These are phyloP conservation scores for Phorcus lineatus DNA, from an alignment of 2,888 invertebrate genomes.

Conservation along the genomic window DNA sequence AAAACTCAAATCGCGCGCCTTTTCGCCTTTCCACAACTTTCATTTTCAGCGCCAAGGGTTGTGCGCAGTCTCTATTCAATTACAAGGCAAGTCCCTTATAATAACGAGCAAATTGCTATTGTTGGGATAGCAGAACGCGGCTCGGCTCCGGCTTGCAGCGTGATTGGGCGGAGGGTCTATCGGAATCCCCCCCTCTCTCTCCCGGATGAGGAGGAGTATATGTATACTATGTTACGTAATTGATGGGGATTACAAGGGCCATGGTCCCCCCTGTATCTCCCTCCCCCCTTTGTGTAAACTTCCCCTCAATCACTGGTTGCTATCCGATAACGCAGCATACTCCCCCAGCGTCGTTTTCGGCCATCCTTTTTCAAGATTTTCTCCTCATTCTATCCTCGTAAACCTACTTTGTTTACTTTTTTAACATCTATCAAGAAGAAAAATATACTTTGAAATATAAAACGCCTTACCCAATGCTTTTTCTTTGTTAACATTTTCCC, in stretches of 20 bases:
- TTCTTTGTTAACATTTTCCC: background rate
- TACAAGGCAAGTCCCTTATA: slow-evolving; percentile 9
- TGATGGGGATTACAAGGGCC: no score
- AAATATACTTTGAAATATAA: background rate
- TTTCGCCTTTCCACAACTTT: slow-evolving; percentile 29
- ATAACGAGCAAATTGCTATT: slow-evolving; percentile 23
- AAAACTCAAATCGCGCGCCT: slow-evolving; percentile 30
- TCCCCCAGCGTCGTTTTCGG: no score
- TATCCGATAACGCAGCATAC: no score
- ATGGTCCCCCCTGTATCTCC: no score
- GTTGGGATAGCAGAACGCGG: background rate
- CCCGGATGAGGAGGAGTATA: background rate
- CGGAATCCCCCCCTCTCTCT: background rate
- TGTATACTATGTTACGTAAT: background rate
- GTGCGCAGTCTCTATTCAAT: slow-evolving; percentile 33
- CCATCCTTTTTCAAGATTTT: no score
- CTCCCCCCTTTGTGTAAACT: no score
- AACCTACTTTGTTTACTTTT: no score
- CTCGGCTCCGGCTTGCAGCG: background rate
- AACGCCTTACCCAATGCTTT: background rate
- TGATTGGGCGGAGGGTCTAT: background rate
- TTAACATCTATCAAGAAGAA: background rate
- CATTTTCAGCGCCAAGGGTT: slow-evolving; percentile 28
- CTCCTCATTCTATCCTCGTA: no score
- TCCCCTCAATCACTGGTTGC: no score